Base-by-base conservation (phyloP, 2,113 vertebrate species). In the Lepus europaeus region DNA sequence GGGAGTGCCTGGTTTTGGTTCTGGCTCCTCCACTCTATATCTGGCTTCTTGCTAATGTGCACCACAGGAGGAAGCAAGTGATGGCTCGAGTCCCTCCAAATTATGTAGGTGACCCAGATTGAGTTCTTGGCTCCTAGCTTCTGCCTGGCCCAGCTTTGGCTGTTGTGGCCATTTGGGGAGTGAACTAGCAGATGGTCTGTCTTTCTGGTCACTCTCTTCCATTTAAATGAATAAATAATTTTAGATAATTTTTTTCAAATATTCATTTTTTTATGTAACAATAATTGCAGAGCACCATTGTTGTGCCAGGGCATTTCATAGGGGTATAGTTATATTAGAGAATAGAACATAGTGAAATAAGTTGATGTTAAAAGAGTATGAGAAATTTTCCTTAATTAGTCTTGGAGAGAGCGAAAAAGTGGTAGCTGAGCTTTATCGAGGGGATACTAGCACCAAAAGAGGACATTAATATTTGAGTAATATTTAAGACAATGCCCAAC, bases 401-500 rank as follows among this genome's bases (percentile, higher is more conserved):
- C n/a, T 56, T 27, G 56, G 19, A 76, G 63, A 13, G 27, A 77
- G 39, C 33, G 87, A 80, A 39, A 69, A 69, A 69, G 49, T 39
- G 19, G 4, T 49, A 7, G 78, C 14, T 70, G 39, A 82, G 22
- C 27, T 66, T 61, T 64, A 45, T 49, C n/a, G 49, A 66, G 33
- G 36, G 73, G 53, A 5, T 66, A 29, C 63, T 53, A 45, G 11
- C 10, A 66, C 22, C 51, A 59, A 20, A 33, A 2, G 33, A 68
- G 45, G 74, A 19, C 9, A 74, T 29, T 68, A 49, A 51, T 49
- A 17, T 66, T 31, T 59, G 16, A 72, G 63, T 72, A 61, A 31
- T 84, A 45, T 92, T 95, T 87, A 82, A 87, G 19, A n/a, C 11
- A 51, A 25, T 63, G 63, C 27, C 66, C 31, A 85, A 49, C 74